These are phyloP conservation scores for Notamacropus eugenii DNA, from an alignment of 2,797 vertebrate genomes.

Conservation along the genomic window DNA sequence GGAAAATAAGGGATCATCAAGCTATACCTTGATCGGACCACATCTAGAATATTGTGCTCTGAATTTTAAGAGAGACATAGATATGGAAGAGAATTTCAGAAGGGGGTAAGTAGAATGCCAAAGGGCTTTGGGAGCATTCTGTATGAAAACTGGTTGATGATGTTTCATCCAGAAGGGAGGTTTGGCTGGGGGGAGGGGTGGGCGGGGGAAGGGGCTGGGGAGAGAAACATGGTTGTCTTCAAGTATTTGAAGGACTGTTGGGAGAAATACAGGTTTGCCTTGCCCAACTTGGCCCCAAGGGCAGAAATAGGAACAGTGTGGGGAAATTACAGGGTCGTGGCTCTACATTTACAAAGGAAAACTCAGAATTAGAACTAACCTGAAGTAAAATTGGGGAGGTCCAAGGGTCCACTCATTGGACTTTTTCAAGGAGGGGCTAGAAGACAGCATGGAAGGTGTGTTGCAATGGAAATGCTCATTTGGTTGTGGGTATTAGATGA, in stretches of 20 bases:
- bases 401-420: background rate
- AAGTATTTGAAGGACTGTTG: background rate
- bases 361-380: background rate
- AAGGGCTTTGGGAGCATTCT: background rate
- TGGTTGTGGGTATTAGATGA: background rate
- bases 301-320: background rate
- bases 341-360: background rate
- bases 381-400: background rate
- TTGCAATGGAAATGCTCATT: background rate
- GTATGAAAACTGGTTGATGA: background rate
- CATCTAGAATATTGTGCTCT: background rate
- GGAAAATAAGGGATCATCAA: background rate
- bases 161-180: background rate
- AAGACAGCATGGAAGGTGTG: background rate
- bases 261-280: background rate
- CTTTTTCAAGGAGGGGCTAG: background rate
- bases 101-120: background rate
- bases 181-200: background rate
- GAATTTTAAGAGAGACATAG: background rate
- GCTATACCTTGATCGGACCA: background rate
- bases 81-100: background rate
- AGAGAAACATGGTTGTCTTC: background rate
- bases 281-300: background rate
- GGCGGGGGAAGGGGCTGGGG: too few relatives aligned
- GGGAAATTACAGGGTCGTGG: background rate